phyloP scores from a whole-genome alignment of 2,113 vertebrate genomes.

The Trichechus manatus region DNA sequence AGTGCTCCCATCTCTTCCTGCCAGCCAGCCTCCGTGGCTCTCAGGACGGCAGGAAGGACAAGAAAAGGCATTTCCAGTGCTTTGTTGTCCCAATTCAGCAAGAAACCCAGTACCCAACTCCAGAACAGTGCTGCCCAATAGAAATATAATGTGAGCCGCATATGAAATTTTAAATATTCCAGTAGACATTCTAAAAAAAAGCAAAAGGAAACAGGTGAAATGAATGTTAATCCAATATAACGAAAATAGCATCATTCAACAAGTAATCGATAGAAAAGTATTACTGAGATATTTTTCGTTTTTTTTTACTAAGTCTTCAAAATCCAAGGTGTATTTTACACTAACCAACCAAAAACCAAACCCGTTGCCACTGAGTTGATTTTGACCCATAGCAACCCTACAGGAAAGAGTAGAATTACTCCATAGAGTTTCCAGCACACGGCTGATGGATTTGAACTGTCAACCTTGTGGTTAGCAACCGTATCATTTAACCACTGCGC shows the following conservation, averaged over 20 bases:
- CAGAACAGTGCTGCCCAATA: neutral
- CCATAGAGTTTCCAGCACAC: too few species aligned
- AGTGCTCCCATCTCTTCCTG: neutral
- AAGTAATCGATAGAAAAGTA: neutral
- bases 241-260: neutral
- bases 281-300: neutral
- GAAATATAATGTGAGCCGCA: neutral
- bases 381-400: too few species aligned
- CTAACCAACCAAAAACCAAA: too few species aligned
- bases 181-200: neutral
- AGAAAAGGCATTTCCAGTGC: neutral
- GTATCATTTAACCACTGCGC: too few species aligned
- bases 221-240: neutral
- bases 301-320: neutral
- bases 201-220: neutral
- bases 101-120: neutral
- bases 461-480: too few species aligned
- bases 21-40: neutral
- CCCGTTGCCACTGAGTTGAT: too few species aligned
- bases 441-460: too few species aligned
- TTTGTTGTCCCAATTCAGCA: neutral
- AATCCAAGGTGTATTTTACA: neutral
- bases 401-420: too few species aligned
- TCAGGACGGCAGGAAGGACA: neutral
- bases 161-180: neutral